A percentile compares a stretch with the other conserved stretches of the same genome.
These are phyloP conservation scores for Ichneumon xanthorius DNA, from an alignment of 2,888 invertebrate genomes.

Conservation along the genomic window DNA sequence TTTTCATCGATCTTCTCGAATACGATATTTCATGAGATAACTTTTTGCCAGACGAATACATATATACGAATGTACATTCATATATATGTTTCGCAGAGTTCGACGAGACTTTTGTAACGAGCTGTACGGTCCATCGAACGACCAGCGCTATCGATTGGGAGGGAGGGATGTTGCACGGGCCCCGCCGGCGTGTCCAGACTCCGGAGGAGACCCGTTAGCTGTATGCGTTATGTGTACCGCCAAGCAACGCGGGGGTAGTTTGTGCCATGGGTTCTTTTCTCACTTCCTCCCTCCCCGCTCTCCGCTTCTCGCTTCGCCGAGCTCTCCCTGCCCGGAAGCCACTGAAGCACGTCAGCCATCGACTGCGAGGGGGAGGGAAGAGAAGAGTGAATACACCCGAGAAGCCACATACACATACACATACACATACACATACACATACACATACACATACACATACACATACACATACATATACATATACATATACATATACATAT, in stretches of 20 bases:
- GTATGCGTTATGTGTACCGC: slow-evolving; percentile 62
- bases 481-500: background rate
- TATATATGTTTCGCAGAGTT: background rate
- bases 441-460: background rate
- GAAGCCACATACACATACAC: slow-evolving; percentile 20
- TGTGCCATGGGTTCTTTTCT: slow-evolving; percentile 62
- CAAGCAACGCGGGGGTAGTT: slow-evolving; percentile 65
- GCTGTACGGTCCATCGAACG: slow-evolving; percentile 79
- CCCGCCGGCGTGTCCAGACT: slow-evolving; percentile 70
- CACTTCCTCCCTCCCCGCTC: slow-evolving; percentile 63
- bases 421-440: slow-evolving; percentile 15
- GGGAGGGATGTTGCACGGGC: slow-evolving; percentile 74
- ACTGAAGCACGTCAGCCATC: slow-evolving; percentile 68
- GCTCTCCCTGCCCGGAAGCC: slow-evolving; percentile 62
- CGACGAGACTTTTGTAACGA: slow-evolving; percentile 72
- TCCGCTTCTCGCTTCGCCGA: slow-evolving; percentile 57
- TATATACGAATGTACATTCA: too few species aligned
- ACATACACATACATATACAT: background rate
- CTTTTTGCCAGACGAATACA: too few species aligned
- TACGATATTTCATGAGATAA: too few species aligned
- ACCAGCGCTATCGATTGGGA: slow-evolving; percentile 78
- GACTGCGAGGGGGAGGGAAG: slow-evolving; percentile 49
- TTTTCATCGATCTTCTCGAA: too few species aligned
- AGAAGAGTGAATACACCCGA: slow-evolving; percentile 53
- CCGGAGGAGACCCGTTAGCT: slow-evolving; percentile 56